Evolutionary conservation across 2,797 vertebrate genomes (phyloP).

Genomic region (Lacerta bilineata): DNA sequence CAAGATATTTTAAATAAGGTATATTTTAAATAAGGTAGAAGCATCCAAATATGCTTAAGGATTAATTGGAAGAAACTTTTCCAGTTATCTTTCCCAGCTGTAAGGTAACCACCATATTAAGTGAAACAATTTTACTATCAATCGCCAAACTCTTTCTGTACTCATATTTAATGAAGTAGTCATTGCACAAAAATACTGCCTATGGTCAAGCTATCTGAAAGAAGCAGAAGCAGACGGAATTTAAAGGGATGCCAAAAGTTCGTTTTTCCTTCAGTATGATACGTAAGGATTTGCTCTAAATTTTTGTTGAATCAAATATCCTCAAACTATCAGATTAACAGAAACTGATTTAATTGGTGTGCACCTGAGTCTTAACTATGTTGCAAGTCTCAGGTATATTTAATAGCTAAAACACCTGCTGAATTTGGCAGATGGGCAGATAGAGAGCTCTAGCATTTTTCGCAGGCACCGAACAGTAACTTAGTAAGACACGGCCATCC

Average conservation of each 20-base stretch:
- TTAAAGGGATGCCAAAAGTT: neutral
- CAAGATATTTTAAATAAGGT: neutral
- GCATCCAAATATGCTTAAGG: neutral
- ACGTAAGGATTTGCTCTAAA: slow-evolving; percentile 16
- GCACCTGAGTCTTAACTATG: neutral
- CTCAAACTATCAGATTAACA: neutral
- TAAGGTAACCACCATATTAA: slow-evolving; percentile 12
- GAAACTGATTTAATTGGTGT: slow-evolving; percentile 12
- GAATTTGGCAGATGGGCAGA: neutral
- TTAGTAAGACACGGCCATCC: neutral
- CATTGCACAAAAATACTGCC: neutral
- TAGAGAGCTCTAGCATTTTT: neutral
- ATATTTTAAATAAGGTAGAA: accelerated
- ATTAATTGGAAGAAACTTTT: neutral
- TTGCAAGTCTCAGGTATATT: neutral
- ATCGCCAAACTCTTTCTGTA: neutral
- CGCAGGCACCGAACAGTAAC: neutral
- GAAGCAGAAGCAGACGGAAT: neutral
- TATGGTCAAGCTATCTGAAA: neutral
- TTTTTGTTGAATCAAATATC: neutral
- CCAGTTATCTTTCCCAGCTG: neutral
- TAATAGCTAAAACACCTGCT: neutral
- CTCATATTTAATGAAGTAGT: neutral
- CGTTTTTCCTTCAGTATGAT: neutral
- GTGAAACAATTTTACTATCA: neutral